Base-by-base conservation (phyloP, 2,113 vertebrate genomes). In the Myrmophylax atrothorax region DNA sequence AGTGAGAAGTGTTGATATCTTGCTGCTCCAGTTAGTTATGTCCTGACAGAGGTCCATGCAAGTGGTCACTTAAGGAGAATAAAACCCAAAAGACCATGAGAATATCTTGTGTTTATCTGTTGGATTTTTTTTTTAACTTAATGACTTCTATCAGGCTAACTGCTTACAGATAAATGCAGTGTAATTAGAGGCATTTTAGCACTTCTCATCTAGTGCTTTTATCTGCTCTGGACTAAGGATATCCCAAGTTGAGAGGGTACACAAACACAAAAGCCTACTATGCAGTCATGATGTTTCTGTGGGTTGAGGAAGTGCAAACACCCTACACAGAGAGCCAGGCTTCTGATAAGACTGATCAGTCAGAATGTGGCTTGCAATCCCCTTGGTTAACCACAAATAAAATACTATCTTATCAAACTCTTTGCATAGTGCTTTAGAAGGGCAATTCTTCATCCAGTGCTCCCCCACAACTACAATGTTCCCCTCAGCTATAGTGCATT, bases 51-150 rank as follows among this genome's bases (percentile, higher is more conserved):
- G 29, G 28, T 31, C 53, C 26, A 14, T 60, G 37, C 19, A 72
- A 53, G 17, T 0, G 3, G 16, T 8, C 42, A 9, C 28, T 69
- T 42, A 18, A 26, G 13, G 37, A 83, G n/a, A 76, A 46, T 33
- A 69, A 79, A 79, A 11, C 3, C 4, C 7, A 1, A 6, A 35
- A 69, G 38, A 4, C 0, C 3, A 7, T 1, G 0, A 74, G 22
- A 70, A 58, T 46, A 46, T 77, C 76, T 82, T 49, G 8, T 62
- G 4, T 62, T 84, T n/a, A 11, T 60, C 38, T 75, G 28, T 28
- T 19, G 3, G 35, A n/a, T 22, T 22, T 52, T 83, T 49, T 49
- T 52, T 87, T 75, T 24, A 67, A 59, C 49, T 23, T 4, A 11
- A 18, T 50, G 44, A 14, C 14, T 56, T 67, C 14, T 67, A n/a